Base-by-base conservation (phyloP, 2,888 invertebrate species). In the Atethmia centrago region DNA sequence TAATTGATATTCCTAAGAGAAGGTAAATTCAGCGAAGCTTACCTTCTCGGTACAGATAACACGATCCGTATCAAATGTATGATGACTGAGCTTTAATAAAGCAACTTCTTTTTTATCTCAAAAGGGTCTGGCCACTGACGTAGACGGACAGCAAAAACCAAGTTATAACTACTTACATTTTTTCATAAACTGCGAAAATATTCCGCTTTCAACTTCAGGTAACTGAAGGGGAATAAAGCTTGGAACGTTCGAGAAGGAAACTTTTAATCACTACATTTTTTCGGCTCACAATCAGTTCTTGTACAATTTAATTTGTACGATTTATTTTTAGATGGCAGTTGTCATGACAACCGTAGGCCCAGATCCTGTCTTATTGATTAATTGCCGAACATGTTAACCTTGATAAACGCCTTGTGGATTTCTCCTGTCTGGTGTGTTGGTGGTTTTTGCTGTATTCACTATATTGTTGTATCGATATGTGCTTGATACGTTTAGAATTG, bases 311-410 rank as follows among this genome's bases (percentile, higher is more conserved):
- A 79, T 83, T 83, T 78, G 83, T 81, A 72, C 79, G 66, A 63
- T 82, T 89, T 87, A 88, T 89, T 90, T 89, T 86, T 86, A 86
- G 82, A 73, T 66, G 82, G 71, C 81, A 78, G 91, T 91, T 82
- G 87, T 85, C 91, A 89, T 90, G 88, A 83, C 87, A 86, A 92
- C 91, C 74, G 75, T 71, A 77, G 87, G 84, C 83, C 78, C 86
- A 71, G 85, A 88, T 89, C 85, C 88, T 89, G 91, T 92, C 92
- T 89, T 92, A 93, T 93, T 93, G 94, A 94, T 94, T 94, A 93
- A 93, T 94, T 91, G 88, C 88, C 87, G 84, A 80, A 89, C 88
- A 89, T 88, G 89, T 88, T 87, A 85, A 88, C 85, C 80, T 84
- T 92, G 91, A 91, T 90, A 90, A 90, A 92, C 83, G 87, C 80